Evolutionary conservation across 2,888 invertebrate genomes (phyloP).

Genomic region (Perizoma flavofasciatum): DNA sequence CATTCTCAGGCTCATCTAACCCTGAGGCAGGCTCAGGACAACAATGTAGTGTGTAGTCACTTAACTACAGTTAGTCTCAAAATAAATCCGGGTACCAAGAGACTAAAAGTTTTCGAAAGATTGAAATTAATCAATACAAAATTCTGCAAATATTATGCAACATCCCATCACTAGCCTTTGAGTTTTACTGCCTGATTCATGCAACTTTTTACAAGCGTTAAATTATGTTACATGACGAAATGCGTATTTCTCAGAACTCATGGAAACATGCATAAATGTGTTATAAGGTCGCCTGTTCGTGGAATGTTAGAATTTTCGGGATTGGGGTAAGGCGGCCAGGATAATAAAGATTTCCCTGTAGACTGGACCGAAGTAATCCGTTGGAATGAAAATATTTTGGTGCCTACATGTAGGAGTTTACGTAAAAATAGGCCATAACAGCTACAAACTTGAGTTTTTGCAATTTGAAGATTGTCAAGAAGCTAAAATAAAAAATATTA

Average conservation of each 20-base stretch:
- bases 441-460: too few species aligned
- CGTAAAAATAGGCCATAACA: too few species aligned
- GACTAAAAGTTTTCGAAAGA: too few species aligned
- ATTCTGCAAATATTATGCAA: neutral
- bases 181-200: slow-evolving; percentile 13
- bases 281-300: slow-evolving; percentile 32
- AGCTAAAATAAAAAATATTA: too few species aligned
- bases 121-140: too few species aligned
- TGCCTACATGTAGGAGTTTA: too few species aligned
- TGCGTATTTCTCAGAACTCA: slow-evolving; percentile 20
- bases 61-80: too few species aligned
- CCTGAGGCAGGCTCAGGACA: too few species aligned
- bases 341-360: slow-evolving; percentile 23
- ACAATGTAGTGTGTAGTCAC: too few species aligned
- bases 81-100: too few species aligned
- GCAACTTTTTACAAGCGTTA: slow-evolving; percentile 14
- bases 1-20: too few species aligned
- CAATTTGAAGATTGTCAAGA: too few species aligned
- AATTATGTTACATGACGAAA: slow-evolving; percentile 36
- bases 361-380: neutral
- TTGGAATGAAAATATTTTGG: neutral
- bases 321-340: slow-evolving; percentile 21
- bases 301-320: slow-evolving; percentile 15
- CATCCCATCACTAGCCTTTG: slow-evolving; percentile 16
- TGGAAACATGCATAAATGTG: slow-evolving; percentile 22